A percentile compares a stretch with the other conserved stretches of the same genome.
These are phyloP conservation scores for Atta cephalotes DNA, from an alignment of 1,140 invertebrate genomes.

Conservation along the genomic window DNA sequence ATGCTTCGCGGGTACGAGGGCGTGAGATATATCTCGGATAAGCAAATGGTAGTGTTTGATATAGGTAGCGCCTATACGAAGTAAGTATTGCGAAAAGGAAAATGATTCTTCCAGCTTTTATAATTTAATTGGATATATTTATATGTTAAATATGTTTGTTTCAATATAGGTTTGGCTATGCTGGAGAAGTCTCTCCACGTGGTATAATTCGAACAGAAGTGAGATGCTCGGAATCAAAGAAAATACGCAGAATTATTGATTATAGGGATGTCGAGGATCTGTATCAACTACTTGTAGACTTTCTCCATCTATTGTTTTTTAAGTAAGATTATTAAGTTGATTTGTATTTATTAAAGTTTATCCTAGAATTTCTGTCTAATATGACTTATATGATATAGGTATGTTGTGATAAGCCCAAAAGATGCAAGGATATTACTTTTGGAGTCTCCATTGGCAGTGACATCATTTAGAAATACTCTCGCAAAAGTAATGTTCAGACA, in stretches of 20 bases:
- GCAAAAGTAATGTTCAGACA: slow-evolving; percentile 97
- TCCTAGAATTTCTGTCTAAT: slow-evolving; percentile 9
- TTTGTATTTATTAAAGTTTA: neutral
- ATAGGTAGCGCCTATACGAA: slow-evolving; percentile 97
- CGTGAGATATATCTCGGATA: slow-evolving; percentile 92
- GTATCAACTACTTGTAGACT: slow-evolving; percentile 94
- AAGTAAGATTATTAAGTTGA: slow-evolving; percentile 87
- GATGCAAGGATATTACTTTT: slow-evolving; percentile 96
- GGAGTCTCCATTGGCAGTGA: slow-evolving; percentile 95
- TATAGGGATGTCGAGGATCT: slow-evolving; percentile 92
- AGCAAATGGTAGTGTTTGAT: slow-evolving; percentile 95
- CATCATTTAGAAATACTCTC: slow-evolving; percentile 93
- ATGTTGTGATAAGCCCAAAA: slow-evolving; percentile 96
- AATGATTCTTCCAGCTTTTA: slow-evolving; percentile 35
- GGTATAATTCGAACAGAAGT: slow-evolving; percentile 94
- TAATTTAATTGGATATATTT: slow-evolving; percentile 65
- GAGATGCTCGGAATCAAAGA: slow-evolving; percentile 89
- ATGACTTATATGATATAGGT: slow-evolving; percentile 86
- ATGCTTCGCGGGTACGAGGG: slow-evolving; percentile 92
- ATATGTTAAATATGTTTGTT: slow-evolving; percentile 11
- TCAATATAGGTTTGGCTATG: slow-evolving; percentile 93
- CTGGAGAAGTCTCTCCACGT: slow-evolving; percentile 94
- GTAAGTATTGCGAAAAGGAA: slow-evolving; percentile 87
- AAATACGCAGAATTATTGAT: slow-evolving; percentile 90
- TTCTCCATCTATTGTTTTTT: slow-evolving; percentile 95